These are phyloP conservation scores for Sebastes ruberrimus DNA, from an alignment of 2,797 vertebrate species.

Conservation along the genomic window DNA sequence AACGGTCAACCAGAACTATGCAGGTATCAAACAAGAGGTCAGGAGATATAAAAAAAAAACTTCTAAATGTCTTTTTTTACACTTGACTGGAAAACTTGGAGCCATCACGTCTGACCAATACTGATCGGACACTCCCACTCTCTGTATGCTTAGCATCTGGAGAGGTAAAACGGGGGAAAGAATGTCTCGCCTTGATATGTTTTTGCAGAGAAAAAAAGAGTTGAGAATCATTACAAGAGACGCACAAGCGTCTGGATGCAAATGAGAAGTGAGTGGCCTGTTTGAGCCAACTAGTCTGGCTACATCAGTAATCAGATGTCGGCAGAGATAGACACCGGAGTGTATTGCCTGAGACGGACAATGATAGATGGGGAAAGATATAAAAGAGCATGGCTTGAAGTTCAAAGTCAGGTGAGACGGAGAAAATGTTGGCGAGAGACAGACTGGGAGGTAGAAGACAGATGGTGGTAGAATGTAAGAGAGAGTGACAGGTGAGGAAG, in stretches of 20 bases:
- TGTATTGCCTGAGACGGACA: constrained; percentile 36
- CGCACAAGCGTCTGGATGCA: constrained; percentile 38
- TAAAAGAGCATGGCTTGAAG: constrained; percentile 49
- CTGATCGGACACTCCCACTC: not conserved
- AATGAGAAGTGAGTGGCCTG: constrained; percentile 49
- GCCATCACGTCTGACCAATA: not conserved
- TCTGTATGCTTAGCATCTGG: constrained; percentile 31
- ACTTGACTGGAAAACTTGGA: constrained; percentile 22
- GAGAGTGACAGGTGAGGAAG: constrained; percentile 44
- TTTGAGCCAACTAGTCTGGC: constrained; percentile 26
- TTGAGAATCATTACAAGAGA: constrained; percentile 40
- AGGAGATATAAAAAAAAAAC: not conserved
- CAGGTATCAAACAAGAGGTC: constrained; percentile 18
- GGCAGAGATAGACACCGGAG: constrained; percentile 29
- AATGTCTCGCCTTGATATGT: constrained; percentile 19
- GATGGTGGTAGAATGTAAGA: constrained; percentile 43
- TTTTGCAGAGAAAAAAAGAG: constrained; percentile 20
- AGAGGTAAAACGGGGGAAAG: constrained; percentile 14
- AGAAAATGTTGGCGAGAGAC: constrained; percentile 54
- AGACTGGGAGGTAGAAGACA: constrained; percentile 47
- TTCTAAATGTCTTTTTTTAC: constrained; percentile 16
- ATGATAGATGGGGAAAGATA: constrained; percentile 59
- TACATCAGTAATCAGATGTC: constrained; percentile 54
- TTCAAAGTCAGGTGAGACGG: constrained; percentile 65
- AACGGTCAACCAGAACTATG: not conserved